Conservation (phyloP, 2,888 invertebrate genomes). For the Laspeyria flexula region DNA sequence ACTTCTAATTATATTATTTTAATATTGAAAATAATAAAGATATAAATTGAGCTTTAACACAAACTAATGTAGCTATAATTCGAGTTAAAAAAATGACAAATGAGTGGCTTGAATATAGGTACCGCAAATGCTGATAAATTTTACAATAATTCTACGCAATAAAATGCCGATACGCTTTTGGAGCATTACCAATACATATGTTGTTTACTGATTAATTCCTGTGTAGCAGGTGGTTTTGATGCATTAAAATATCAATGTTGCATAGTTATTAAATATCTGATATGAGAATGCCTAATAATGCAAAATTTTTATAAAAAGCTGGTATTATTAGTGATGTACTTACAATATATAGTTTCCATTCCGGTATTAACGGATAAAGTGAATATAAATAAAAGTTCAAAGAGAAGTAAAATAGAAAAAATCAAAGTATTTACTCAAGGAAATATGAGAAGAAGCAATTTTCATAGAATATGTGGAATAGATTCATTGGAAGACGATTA, state of each 20-base stretch:
- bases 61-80: no score
- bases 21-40: no score
- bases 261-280: not conserved
- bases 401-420: not conserved
- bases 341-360: not conserved
- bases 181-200: slow-evolving; percentile 13
- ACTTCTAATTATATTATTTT: no score
- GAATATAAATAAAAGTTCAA: not conserved
- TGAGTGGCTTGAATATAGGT: no score
- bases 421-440: not conserved
- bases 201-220: slow-evolving; percentile 18
- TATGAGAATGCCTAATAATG: slow-evolving; percentile 20
- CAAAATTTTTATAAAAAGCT: slow-evolving; percentile 2
- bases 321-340: slow-evolving; percentile 5
- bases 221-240: not conserved
- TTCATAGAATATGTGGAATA: slow-evolving; percentile 30
- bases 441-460: slow-evolving; percentile 1
- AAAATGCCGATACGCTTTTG: slow-evolving; percentile 1
- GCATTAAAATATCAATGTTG: slow-evolving; percentile 3
- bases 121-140: no score
- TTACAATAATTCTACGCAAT: not conserved
- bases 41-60: no score
- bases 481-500: slow-evolving; percentile 47
- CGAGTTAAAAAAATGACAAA: no score
- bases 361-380: not conserved